These are phyloP conservation scores for Drosophila rhopaloa DNA, from an alignment of 1,140 invertebrate species.

Conservation along the genomic window DNA sequence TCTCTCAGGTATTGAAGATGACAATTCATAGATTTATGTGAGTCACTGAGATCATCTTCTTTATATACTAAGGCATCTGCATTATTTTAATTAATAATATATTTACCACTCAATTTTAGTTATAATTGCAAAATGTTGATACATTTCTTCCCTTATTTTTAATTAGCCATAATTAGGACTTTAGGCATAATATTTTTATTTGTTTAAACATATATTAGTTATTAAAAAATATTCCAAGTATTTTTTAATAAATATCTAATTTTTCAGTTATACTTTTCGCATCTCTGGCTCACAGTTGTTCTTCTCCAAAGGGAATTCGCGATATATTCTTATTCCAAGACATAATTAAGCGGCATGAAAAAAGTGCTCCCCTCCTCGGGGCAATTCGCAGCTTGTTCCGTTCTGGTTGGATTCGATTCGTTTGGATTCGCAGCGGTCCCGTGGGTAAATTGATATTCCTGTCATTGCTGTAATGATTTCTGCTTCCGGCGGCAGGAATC, in stretches of 20 bases:
- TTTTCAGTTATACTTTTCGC: neutral
- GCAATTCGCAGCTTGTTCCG: slow-evolving; percentile 42
- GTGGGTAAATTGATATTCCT: slow-evolving; percentile 78
- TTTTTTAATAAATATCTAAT: too few relatives aligned
- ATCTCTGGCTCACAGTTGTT: slow-evolving; percentile 5
- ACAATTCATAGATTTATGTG: neutral
- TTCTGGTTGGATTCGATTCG: slow-evolving; percentile 36
- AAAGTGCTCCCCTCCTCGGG: slow-evolving; percentile 24
- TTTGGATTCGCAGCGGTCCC: slow-evolving; percentile 35
- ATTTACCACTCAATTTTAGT: too few relatives aligned
- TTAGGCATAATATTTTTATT: too few relatives aligned
- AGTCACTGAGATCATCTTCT: neutral
- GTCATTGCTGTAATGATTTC: slow-evolving; percentile 76
- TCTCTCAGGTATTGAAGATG: slow-evolving; percentile 21
- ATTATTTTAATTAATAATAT: too few relatives aligned
- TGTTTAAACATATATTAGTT: too few relatives aligned
- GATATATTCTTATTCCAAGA: slow-evolving; percentile 29
- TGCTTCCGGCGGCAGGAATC: slow-evolving; percentile 53
- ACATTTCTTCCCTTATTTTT: too few relatives aligned
- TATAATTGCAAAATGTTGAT: too few relatives aligned
- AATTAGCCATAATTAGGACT: too few relatives aligned
- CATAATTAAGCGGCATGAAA: slow-evolving; percentile 63
- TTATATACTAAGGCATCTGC: too few relatives aligned
- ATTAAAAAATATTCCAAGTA: neutral
- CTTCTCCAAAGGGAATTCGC: slow-evolving; percentile 21